phyloP scores from a whole-genome alignment of 2,888 invertebrate species.

The Tachina lurida region DNA sequence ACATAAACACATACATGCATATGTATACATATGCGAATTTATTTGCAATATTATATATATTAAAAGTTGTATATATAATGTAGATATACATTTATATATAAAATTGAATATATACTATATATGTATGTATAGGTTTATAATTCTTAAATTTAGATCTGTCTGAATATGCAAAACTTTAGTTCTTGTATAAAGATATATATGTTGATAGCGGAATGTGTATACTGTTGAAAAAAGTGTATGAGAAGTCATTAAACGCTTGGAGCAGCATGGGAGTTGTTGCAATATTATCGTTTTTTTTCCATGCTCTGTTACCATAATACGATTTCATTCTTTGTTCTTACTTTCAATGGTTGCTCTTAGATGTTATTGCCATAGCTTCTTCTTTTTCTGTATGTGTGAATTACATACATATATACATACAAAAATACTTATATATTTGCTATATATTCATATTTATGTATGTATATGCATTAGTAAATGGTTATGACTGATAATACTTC shows the following conservation, averaged over 20 bases:
- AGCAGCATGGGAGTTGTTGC: conserved; percentile 59
- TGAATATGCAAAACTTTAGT: background rate
- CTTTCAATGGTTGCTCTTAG: conserved; percentile 48
- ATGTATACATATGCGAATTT: conserved; percentile 47
- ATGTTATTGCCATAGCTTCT: conserved; percentile 26
- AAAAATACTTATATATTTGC: conserved; percentile 3
- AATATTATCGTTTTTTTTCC: conserved; percentile 41
- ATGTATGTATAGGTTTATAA: background rate
- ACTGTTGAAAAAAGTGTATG: conserved; percentile 45
- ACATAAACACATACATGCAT: conserved; percentile 34
- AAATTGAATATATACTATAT: no score
- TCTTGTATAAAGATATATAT: background rate
- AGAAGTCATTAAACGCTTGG: conserved; percentile 73
- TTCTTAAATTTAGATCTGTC: background rate
- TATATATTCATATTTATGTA: background rate
- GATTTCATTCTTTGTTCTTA: conserved; percentile 59
- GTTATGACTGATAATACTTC: conserved; percentile 41
- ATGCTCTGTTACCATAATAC: conserved; percentile 26
- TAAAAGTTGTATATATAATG: no score
- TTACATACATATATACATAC: background rate
- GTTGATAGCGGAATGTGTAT: conserved; percentile 13
- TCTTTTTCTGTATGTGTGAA: conserved; percentile 12
- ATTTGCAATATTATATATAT: no score
- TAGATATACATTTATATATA: no score
- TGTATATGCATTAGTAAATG: conserved; percentile 16